Percentiles rank a stretch among this genome's conserved stretches.
Conservation (phyloP, 2,797 vertebrate species). For the Melopsittacus undulatus region DNA sequence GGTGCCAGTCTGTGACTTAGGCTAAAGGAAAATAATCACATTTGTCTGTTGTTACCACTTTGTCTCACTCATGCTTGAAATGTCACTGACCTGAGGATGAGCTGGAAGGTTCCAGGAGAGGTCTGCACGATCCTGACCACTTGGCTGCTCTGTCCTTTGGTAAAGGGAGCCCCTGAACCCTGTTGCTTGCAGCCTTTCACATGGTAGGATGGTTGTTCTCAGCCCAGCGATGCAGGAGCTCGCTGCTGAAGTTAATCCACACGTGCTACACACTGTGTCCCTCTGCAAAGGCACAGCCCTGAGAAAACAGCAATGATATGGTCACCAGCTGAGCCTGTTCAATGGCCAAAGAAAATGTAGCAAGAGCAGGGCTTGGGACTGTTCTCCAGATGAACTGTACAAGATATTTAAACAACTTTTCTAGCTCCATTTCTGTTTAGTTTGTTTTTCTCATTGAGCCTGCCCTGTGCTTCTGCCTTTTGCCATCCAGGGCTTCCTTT, state of each 20-base stretch:
- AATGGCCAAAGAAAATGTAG: conserved; percentile 6
- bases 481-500: neutral
- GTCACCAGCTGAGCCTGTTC: conserved; percentile 15
- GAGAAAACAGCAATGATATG: neutral
- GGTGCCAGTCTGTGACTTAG: conserved; percentile 19
- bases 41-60: conserved; percentile 52
- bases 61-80: conserved; percentile 59
- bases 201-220: neutral
- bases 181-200: neutral
- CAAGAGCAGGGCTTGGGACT: neutral
- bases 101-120: neutral
- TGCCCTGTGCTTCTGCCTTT: neutral
- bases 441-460: neutral
- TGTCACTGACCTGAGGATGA: neutral
- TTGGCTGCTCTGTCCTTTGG: neutral
- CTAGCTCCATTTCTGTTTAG: neutral
- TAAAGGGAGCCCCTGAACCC: neutral
- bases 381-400: conserved; percentile 21
- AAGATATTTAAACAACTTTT: conserved; percentile 28
- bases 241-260: neutral
- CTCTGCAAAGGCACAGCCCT: conserved; percentile 2
- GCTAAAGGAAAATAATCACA: neutral
- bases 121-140: neutral
- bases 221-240: neutral
- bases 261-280: neutral